phyloP scores from a whole-genome alignment of 2,888 invertebrate species.

The Anthophora plumipes region DNA sequence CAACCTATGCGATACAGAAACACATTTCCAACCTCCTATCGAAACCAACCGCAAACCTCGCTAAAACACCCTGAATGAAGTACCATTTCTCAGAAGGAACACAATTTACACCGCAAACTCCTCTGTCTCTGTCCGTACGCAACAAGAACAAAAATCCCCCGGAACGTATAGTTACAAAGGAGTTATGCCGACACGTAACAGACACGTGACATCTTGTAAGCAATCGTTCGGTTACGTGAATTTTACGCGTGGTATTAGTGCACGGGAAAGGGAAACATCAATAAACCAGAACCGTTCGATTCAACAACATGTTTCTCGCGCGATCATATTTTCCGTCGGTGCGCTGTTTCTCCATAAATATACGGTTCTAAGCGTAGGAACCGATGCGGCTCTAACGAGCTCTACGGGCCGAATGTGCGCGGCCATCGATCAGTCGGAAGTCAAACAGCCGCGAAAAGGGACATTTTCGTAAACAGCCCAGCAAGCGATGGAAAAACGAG shows the following conservation, averaged over 20 bases:
- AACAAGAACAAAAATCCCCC: neutral
- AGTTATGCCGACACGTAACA: constrained; percentile 11
- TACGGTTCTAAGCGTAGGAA: constrained; percentile 14
- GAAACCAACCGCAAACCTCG: too few relatives aligned
- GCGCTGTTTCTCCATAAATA: constrained; percentile 27
- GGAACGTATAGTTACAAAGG: neutral
- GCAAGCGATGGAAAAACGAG: too few relatives aligned
- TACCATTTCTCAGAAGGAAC: too few relatives aligned
- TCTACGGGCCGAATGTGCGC: neutral
- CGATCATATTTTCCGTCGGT: constrained; percentile 26
- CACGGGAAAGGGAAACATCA: constrained; percentile 9
- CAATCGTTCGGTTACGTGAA: constrained; percentile 8
- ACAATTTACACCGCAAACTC: too few relatives aligned
- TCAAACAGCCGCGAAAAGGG: constrained; percentile 29
- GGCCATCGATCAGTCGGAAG: constrained; percentile 44
- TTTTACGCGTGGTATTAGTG: neutral
- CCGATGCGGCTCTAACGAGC: constrained; percentile 21
- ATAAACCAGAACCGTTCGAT: constrained; percentile 15
- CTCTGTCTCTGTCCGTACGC: neutral
- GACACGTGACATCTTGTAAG: constrained; percentile 27
- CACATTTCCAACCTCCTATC: too few relatives aligned
- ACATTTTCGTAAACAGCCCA: constrained; percentile 47
- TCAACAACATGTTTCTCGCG: constrained; percentile 12
- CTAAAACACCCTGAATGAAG: too few relatives aligned
- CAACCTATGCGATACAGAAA: too few relatives aligned